Evolutionary conservation across 1,140 invertebrate species (phyloP).

Genomic region (Chionoecetes opilio): DNA sequence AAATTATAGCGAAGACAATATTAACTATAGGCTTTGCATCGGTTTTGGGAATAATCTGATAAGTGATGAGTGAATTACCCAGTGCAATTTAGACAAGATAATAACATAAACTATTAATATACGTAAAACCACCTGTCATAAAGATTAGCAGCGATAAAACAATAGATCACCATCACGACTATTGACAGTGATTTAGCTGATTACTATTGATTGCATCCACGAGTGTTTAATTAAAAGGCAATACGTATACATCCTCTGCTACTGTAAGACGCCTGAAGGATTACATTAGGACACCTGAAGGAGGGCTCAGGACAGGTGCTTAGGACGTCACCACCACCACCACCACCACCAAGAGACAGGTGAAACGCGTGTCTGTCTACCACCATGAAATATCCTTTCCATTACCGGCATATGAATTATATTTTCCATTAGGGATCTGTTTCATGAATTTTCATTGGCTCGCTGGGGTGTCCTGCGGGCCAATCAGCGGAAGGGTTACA

Average conservation of each 20-base stretch:
- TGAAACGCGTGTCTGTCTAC: conserved; percentile 13
- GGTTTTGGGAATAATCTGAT: no score
- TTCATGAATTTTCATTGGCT: conserved; percentile 75
- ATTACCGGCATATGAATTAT: conserved; percentile 63
- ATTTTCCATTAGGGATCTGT: conserved; percentile 64
- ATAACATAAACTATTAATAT: background rate
- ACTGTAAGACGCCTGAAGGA: background rate
- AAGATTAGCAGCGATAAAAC: background rate
- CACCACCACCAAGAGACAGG: background rate
- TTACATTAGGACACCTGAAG: background rate
- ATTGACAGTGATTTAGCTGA: background rate
- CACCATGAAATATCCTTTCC: conserved; percentile 39
- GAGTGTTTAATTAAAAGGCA: no score
- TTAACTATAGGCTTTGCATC: no score
- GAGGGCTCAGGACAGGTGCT: background rate
- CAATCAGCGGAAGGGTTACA: conserved; percentile 55
- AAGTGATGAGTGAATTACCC: no score
- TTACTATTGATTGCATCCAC: background rate
- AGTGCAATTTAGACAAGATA: background rate
- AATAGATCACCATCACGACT: background rate
- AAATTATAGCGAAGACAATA: no score
- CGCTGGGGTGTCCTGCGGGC: conserved; percentile 54
- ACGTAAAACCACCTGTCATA: background rate
- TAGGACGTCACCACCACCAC: background rate
- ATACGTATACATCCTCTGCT: background rate